Conservation (phyloP, 2,113 vertebrate species). For the Amia ocellicauda region DNA sequence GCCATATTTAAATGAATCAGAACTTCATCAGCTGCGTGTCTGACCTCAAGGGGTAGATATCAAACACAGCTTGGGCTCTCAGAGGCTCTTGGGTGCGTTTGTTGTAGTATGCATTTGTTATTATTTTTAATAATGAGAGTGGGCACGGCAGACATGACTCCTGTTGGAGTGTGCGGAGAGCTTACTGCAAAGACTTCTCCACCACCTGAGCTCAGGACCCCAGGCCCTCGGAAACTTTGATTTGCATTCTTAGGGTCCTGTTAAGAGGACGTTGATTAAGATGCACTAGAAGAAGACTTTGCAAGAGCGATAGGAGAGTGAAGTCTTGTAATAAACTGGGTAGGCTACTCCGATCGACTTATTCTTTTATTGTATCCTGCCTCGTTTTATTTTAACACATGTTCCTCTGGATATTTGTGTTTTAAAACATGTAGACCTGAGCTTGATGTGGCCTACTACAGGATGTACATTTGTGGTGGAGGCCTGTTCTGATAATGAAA, state of each 20-base stretch:
- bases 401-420: no score
- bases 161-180: conserved; percentile 55
- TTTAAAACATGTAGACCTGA: no score
- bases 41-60: conserved; percentile 66
- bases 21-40: conserved; percentile 56
- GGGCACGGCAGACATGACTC: conserved; percentile 58
- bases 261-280: not conserved
- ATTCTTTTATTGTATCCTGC: no score
- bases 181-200: conserved; percentile 58
- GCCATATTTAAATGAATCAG: conserved; percentile 80
- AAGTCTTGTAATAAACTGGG: no score
- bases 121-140: conserved; percentile 74
- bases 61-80: conserved; percentile 70
- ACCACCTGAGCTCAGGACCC: conserved; percentile 65
- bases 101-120: conserved; percentile 66
- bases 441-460: no score
- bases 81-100: conserved; percentile 61
- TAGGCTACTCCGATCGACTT: no score
- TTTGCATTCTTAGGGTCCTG: not conserved
- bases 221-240: conserved; percentile 41
- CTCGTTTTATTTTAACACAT: no score
- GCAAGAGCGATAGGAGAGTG: not conserved
- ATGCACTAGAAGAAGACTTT: not conserved
- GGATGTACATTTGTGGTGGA: no score
- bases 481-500: no score